These are phyloP conservation scores for Threskiornis aethiopicus DNA, from an alignment of 2,797 vertebrate genomes.

Conservation along the genomic window DNA sequence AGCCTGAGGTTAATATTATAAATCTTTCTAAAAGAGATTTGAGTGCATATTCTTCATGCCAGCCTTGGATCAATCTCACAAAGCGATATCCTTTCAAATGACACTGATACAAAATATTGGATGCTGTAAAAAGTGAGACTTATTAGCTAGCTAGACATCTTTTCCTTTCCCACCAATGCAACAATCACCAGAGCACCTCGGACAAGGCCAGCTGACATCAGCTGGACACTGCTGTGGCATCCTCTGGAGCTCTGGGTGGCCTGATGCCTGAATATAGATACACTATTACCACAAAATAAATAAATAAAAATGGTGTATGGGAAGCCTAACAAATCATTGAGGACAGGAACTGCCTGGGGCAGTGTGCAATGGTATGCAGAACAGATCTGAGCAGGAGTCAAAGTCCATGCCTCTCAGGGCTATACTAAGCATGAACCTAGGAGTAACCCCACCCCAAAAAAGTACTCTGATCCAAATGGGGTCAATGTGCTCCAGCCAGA, in stretches of 20 bases:
- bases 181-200: not conserved
- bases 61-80: slow-evolving; percentile 72
- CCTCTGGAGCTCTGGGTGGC: not conserved
- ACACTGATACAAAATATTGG: slow-evolving; percentile 69
- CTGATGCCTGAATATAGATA: not conserved
- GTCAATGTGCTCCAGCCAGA: not conserved
- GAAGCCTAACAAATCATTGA: not conserved
- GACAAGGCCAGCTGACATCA: not conserved
- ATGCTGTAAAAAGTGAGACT: slow-evolving; percentile 61
- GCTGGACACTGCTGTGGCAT: not conserved
- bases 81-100: slow-evolving; percentile 72
- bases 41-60: slow-evolving; percentile 78
- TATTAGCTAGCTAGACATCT: not conserved
- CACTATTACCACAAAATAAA: not conserved
- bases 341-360: not conserved
- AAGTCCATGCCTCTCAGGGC: not conserved
- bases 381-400: not conserved
- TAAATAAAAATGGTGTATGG: not conserved
- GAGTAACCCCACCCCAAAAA: not conserved
- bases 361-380: not conserved
- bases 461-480: rapidly evolving
- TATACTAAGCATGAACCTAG: not conserved
- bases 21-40: slow-evolving; percentile 81
- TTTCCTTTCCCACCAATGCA: not conserved
- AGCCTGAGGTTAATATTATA: slow-evolving; percentile 81